Conservation (phyloP, 2,888 invertebrate species). For the Rhopalosiphum nymphaeae region DNA sequence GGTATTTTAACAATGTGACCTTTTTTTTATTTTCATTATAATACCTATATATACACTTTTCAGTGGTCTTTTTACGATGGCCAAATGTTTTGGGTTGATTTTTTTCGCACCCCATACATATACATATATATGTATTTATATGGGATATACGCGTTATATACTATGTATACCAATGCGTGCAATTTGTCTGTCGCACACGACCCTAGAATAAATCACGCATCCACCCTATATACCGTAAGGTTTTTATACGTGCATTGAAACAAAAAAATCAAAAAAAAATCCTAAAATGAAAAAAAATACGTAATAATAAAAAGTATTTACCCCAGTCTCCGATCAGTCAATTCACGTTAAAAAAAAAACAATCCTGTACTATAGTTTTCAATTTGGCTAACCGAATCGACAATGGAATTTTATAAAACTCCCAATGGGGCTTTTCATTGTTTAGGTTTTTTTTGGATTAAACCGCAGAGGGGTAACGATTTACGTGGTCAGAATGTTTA, state of each 20-base stretch:
- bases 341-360: slow-evolving; percentile 21
- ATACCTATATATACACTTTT: slow-evolving; percentile 1
- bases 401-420: slow-evolving; percentile 49
- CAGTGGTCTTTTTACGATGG: neutral
- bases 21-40: slow-evolving; percentile 19
- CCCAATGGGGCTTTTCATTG: slow-evolving; percentile 53
- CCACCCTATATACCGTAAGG: slow-evolving; percentile 40
- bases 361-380: slow-evolving; percentile 51
- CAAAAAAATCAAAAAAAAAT: slow-evolving; percentile 46
- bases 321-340: slow-evolving; percentile 49
- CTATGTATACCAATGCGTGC: slow-evolving; percentile 26
- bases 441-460: slow-evolving; percentile 25
- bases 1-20: slow-evolving; percentile 16
- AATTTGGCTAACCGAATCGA: slow-evolving; percentile 57
- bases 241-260: slow-evolving; percentile 49
- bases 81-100: slow-evolving; percentile 44
- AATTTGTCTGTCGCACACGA: slow-evolving; percentile 61
- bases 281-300: slow-evolving; percentile 25
- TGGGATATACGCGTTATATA: neutral
- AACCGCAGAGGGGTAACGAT: slow-evolving; percentile 46
- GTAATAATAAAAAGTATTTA: slow-evolving; percentile 63
- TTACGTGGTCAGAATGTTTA: slow-evolving; percentile 57
- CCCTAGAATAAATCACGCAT: slow-evolving; percentile 61
- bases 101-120: neutral
- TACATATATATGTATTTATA: neutral